Percentiles rank a stretch among this genome's conserved stretches.
Evolutionary conservation across 1,140 invertebrate genomes (phyloP).

Genomic region (Listronotus bonariensis): DNA sequence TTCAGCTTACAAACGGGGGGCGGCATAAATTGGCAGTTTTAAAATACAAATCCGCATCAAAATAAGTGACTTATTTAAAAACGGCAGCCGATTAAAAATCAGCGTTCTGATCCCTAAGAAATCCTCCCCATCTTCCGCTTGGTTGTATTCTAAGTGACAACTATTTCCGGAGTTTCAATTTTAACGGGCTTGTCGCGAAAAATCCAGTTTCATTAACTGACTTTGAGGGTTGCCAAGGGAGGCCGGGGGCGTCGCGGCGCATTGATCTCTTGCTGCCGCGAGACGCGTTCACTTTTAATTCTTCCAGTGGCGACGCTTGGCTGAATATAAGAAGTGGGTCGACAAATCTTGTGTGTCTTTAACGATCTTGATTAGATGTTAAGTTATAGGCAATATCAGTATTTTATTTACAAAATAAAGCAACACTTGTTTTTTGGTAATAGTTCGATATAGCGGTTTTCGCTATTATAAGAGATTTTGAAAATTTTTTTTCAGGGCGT

Average conservation of each 20-base stretch:
- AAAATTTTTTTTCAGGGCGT: no score
- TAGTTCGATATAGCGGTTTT: no score
- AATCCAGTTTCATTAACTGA: constrained; percentile 55
- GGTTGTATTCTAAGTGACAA: constrained; percentile 40
- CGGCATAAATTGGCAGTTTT: constrained; percentile 22
- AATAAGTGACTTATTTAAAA: constrained; percentile 41
- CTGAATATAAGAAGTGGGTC: constrained; percentile 12
- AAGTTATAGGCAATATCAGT: no score
- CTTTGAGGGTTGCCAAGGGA: constrained; percentile 50
- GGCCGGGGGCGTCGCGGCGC: constrained; percentile 23
- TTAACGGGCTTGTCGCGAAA: constrained; percentile 50
- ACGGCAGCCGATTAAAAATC: constrained; percentile 36
- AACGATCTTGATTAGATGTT: no score
- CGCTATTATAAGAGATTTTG: no score
- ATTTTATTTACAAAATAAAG: no score
- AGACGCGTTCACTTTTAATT: constrained; percentile 45
- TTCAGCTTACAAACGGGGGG: not conserved
- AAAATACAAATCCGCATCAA: constrained; percentile 36
- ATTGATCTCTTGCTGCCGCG: constrained; percentile 42
- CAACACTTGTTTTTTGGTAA: no score
- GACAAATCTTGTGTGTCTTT: constrained; percentile 5
- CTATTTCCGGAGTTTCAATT: constrained; percentile 43
- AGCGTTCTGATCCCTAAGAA: constrained; percentile 18
- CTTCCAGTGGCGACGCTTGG: constrained; percentile 25
- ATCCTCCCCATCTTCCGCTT: constrained; percentile 24